Conservation (phyloP, 2,113 vertebrate species). For the Todiramphus chloris region DNA sequence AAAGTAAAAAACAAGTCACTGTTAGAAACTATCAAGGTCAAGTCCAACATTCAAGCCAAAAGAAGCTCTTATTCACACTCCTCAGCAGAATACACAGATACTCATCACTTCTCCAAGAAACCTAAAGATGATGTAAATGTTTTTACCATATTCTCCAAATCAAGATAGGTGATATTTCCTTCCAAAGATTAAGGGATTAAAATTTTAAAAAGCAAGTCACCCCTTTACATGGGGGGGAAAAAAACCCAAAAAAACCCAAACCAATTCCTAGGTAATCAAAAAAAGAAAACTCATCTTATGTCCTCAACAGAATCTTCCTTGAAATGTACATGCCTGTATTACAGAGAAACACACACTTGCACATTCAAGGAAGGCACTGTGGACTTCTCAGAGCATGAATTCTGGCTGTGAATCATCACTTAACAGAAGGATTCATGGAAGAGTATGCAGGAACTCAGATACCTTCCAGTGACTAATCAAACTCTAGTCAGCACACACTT, state of each 20-base stretch:
- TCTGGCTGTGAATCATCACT: slow-evolving; percentile 50
- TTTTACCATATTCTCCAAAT: neutral
- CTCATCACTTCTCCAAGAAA: neutral
- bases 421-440: neutral
- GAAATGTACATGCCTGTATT: neutral
- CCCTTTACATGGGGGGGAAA: neutral
- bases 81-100: slow-evolving; percentile 30
- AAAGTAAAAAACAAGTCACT: neutral
- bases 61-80: neutral
- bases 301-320: neutral
- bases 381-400: neutral
- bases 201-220: neutral
- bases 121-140: neutral
- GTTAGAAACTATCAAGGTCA: neutral
- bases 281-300: neutral
- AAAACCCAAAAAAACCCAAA: neutral
- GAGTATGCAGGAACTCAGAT: neutral
- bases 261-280: neutral
- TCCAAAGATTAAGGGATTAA: neutral
- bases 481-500: neutral
- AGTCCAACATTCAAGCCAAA: neutral
- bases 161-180: neutral
- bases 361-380: neutral
- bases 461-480: slow-evolving; percentile 50
- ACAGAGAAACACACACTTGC: neutral